A percentile compares a stretch with the other conserved stretches of the same genome.
These are phyloP conservation scores for Bursaphelenchus mucronatus DNA, from an alignment of 1,140 invertebrate genomes.

Conservation along the genomic window DNA sequence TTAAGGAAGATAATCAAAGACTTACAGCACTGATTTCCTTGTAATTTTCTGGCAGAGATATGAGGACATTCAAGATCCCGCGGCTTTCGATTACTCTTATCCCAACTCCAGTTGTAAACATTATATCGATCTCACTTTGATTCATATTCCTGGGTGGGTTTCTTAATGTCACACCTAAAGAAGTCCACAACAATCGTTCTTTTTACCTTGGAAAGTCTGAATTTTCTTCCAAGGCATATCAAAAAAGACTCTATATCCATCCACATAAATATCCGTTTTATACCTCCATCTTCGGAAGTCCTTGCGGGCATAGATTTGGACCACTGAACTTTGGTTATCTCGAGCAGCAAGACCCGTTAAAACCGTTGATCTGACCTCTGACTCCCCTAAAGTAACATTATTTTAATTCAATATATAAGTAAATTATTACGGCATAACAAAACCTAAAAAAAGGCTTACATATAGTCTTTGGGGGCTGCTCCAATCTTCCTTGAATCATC, in stretches of 20 bases:
- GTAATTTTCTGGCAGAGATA: conserved; percentile 79
- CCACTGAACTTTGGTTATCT: conserved; percentile 73
- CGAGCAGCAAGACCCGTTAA: conserved; percentile 74
- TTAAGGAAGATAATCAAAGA: not conserved
- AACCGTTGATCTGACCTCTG: conserved; percentile 72
- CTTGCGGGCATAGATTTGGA: conserved; percentile 79
- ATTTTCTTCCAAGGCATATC: conserved; percentile 65
- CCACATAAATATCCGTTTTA: conserved; percentile 80
- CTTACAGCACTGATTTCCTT: conserved; percentile 32
- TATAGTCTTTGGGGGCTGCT: conserved; percentile 38
- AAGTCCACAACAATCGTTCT: conserved; percentile 3
- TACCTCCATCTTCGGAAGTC: conserved; percentile 82
- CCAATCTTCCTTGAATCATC: conserved; percentile 70
- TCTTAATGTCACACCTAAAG: conserved; percentile 76
- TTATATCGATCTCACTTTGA: conserved; percentile 86
- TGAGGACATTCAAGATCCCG: conserved; percentile 77
- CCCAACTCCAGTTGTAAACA: conserved; percentile 87
- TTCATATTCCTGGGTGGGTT: conserved; percentile 83
- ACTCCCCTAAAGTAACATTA: conserved; percentile 59
- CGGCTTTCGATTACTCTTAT: conserved; percentile 83
- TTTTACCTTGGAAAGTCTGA: conserved; percentile 43
- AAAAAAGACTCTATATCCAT: conserved; percentile 77
- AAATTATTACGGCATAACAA: not conserved
- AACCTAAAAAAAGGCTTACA: conserved; percentile 27
- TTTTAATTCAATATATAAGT: not conserved